Percentiles rank a stretch among this genome's conserved stretches.
Conservation (phyloP, 2,888 invertebrate species). For the Sthenelais limicola region DNA sequence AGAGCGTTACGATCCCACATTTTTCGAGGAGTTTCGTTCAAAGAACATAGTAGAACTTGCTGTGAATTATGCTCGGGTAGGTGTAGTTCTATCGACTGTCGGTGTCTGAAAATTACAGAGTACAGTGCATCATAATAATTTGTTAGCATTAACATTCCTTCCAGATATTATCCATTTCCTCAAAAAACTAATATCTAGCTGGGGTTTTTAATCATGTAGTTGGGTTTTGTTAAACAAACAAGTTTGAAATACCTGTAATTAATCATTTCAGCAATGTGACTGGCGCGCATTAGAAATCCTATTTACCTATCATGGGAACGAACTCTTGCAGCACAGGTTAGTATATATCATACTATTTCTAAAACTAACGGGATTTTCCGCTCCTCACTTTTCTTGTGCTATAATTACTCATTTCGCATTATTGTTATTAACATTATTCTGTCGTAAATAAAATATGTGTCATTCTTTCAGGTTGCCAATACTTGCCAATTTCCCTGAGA, state of each 20-base stretch:
- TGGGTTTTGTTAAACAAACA: too few species aligned
- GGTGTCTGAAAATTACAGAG: too few species aligned
- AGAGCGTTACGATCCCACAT: slow-evolving; percentile 78
- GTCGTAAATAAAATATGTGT: slow-evolving; percentile 20
- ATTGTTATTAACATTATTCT: too few species aligned
- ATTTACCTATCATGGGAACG: slow-evolving; percentile 79
- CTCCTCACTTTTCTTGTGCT: too few species aligned
- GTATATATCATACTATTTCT: background rate
- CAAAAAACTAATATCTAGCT: too few species aligned
- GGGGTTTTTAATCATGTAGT: too few species aligned
- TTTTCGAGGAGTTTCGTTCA: slow-evolving; percentile 81
- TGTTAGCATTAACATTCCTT: too few species aligned
- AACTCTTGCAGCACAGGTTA: slow-evolving; percentile 75
- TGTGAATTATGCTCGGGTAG: slow-evolving; percentile 80
- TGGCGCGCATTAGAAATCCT: slow-evolving; percentile 79
- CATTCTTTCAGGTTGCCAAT: slow-evolving; percentile 75
- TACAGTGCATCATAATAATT: too few species aligned
- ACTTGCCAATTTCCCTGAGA: slow-evolving; percentile 82
- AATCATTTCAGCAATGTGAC: slow-evolving; percentile 62
- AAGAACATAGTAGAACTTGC: slow-evolving; percentile 78
- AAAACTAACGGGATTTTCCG: background rate
- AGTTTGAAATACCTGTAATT: slow-evolving; percentile 6
- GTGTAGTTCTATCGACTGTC: too few species aligned
- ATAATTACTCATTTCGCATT: too few species aligned
- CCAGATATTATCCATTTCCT: too few species aligned